phyloP scores from a whole-genome alignment of 2,113 vertebrate genomes.

The Cottus gobio region DNA sequence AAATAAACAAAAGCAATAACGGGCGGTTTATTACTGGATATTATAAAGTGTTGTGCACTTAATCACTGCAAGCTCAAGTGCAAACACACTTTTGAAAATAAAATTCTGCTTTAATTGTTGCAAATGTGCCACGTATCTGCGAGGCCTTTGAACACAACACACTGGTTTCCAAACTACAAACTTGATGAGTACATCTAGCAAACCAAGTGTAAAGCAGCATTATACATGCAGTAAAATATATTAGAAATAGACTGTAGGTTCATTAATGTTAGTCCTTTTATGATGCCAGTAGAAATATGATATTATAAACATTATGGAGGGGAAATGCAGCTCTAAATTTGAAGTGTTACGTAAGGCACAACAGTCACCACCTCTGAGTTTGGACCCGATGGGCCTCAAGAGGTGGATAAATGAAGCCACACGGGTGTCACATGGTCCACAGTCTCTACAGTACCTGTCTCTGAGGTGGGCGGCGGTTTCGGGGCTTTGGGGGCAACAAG shows the following conservation, averaged over 20 bases:
- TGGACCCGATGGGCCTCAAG: constrained; percentile 5
- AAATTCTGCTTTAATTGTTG: neutral
- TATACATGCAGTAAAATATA: neutral
- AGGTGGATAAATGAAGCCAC: neutral
- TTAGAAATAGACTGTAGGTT: neutral
- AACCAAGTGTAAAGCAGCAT: neutral
- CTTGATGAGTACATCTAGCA: neutral
- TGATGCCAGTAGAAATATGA: constrained; percentile 25
- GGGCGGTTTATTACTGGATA: neutral
- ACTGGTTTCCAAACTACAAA: neutral
- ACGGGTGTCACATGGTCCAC: neutral
- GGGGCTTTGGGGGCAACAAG: constrained; percentile 71
- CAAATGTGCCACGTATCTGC: constrained; percentile 12
- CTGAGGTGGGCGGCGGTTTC: constrained; percentile 41
- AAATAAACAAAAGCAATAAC: neutral
- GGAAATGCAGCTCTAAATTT: constrained; percentile 19
- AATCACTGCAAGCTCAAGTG: neutral
- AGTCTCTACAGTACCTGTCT: constrained; percentile 66
- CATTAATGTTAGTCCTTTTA: neutral
- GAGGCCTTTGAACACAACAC: constrained; percentile 5
- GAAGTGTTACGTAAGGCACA: constrained; percentile 31
- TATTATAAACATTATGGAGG: neutral
- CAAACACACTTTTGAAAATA: neutral
- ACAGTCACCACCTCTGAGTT: constrained; percentile 28
- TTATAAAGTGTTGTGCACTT: neutral